Conservation (phyloP, 1,140 invertebrate species). For the Eurosta solidaginis region DNA sequence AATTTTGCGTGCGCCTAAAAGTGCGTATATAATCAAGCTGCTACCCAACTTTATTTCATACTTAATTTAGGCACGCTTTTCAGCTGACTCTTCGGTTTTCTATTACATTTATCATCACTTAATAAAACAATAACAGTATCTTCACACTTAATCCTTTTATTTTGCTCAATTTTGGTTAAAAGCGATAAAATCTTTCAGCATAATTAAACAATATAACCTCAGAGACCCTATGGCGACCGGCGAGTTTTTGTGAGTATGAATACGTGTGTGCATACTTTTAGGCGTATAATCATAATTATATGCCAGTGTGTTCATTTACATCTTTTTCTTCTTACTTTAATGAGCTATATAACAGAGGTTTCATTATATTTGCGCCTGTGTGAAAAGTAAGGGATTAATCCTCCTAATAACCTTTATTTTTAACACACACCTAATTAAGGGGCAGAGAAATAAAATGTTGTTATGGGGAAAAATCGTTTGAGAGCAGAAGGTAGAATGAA, state of each 20-base stretch:
- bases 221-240: neutral
- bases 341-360: neutral
- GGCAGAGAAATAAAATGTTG: too few relatives aligned
- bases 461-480: too few relatives aligned
- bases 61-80: neutral
- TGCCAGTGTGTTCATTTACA: too few relatives aligned
- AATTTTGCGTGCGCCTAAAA: neutral
- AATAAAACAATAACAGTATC: neutral
- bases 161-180: neutral
- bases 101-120: neutral
- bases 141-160: neutral
- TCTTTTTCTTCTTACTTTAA: neutral
- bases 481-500: too few relatives aligned
- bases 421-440: too few relatives aligned
- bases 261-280: neutral
- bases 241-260: neutral
- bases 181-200: neutral
- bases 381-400: neutral
- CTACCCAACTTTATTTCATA: neutral
- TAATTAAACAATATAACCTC: neutral
- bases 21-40: neutral
- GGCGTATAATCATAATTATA: neutral
- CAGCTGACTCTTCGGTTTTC: neutral
- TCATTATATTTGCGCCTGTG: too few relatives aligned
- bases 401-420: too few relatives aligned